A percentile compares a stretch with the other conserved stretches of the same genome.
phyloP scores from a whole-genome alignment of 2,888 invertebrate genomes.

The Macrophya alboannulata region DNA sequence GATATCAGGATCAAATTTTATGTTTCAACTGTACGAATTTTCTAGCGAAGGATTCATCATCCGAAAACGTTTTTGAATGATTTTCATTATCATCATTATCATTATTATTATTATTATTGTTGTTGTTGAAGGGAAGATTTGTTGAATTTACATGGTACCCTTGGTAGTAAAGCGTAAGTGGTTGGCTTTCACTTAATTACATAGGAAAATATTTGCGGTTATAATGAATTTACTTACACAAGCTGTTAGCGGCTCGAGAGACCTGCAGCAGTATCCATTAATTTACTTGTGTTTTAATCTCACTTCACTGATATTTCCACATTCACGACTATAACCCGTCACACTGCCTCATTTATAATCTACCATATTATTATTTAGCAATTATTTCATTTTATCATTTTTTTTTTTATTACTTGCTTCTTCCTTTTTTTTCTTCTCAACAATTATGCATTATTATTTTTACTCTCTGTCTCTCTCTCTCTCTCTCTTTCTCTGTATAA shows the following conservation, averaged over 20 bases:
- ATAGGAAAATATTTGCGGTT: constrained; percentile 35
- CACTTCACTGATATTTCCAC: constrained; percentile 52
- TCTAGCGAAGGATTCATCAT: neutral
- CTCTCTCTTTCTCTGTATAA: neutral
- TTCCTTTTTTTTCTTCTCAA: neutral
- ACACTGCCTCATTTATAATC: neutral
- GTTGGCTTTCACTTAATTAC: constrained; percentile 42
- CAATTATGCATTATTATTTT: neutral
- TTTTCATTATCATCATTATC: neutral
- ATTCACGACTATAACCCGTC: constrained; percentile 18
- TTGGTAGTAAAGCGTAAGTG: neutral
- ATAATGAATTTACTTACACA: constrained; percentile 43
- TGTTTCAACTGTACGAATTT: neutral
- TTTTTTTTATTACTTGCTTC: no score
- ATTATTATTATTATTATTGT: neutral
- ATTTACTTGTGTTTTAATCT: constrained; percentile 13
- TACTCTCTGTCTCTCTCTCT: neutral
- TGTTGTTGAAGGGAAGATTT: neutral
- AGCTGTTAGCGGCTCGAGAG: constrained; percentile 26
- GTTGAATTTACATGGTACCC: neutral
- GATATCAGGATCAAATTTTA: neutral
- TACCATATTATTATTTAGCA: neutral
- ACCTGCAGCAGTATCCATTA: constrained; percentile 54
- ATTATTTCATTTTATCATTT: no score
- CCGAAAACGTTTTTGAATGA: neutral